Evolutionary conservation across 92 coral and sea anemone genomes (phyloP).

Genomic region (Micromussa lordhowensis): DNA sequence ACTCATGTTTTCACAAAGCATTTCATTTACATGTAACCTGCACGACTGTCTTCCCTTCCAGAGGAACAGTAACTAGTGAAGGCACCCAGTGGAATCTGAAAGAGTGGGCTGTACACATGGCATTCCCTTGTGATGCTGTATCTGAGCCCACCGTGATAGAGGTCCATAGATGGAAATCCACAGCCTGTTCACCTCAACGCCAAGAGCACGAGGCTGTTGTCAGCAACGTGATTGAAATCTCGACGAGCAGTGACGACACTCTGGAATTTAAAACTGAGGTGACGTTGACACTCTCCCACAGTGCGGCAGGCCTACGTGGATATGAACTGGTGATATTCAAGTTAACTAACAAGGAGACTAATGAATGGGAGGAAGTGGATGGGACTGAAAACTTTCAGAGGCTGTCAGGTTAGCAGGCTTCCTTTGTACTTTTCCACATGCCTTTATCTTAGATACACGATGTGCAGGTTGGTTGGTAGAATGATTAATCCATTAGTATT

Average conservation of each 20-base stretch:
- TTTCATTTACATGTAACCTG: background rate
- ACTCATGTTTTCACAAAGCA: background rate
- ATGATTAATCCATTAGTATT: no score
- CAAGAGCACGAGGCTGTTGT: slow-evolving; percentile 48
- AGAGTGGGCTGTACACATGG: slow-evolving; percentile 37
- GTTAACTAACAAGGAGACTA: background rate
- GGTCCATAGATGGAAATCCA: slow-evolving; percentile 15
- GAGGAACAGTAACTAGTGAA: slow-evolving; percentile 13
- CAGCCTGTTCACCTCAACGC: slow-evolving; percentile 32
- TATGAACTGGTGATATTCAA: slow-evolving; percentile 40
- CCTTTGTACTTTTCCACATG: no score
- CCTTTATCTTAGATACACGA: no score
- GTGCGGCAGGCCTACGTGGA: slow-evolving; percentile 24
- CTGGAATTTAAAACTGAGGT: slow-evolving; percentile 24
- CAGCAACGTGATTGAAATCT: slow-evolving; percentile 64
- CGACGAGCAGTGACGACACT: background rate
- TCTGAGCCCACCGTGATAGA: slow-evolving; percentile 38
- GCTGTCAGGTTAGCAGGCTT: background rate
- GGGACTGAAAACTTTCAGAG: background rate
- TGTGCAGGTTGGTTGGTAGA: no score
- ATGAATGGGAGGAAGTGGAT: slow-evolving; percentile 21
- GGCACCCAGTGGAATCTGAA: slow-evolving; percentile 39
- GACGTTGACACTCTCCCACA: slow-evolving; percentile 20
- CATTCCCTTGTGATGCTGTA: slow-evolving; percentile 57
- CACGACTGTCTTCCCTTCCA: background rate